phyloP scores from a whole-genome alignment of 2,113 vertebrate species.

The Hiodon tergisus region DNA sequence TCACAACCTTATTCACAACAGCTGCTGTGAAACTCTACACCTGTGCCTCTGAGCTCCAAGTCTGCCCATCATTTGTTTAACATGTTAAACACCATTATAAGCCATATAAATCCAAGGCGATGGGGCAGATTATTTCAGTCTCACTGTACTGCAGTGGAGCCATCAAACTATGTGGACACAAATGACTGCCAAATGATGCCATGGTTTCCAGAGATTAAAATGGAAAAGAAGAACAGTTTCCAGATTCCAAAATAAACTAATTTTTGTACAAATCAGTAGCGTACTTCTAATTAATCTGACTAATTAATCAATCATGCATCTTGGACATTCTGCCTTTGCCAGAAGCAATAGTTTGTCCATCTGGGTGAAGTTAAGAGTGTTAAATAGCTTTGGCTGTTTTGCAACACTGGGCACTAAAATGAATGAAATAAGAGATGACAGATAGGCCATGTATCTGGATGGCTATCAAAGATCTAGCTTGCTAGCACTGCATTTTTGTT shows the following conservation, averaged over 20 bases:
- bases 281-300: neutral
- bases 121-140: no score
- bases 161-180: no score
- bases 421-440: slow-evolving; percentile 11
- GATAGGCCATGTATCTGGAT: neutral
- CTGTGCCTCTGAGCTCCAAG: no score
- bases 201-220: no score
- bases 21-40: no score
- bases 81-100: no score
- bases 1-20: no score
- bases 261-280: neutral
- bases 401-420: slow-evolving; percentile 1
- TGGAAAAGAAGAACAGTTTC: no score
- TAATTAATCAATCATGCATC: slow-evolving; percentile 20
- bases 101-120: no score
- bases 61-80: no score
- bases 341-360: slow-evolving; percentile 8
- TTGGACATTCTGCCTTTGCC: slow-evolving; percentile 22
- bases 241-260: neutral
- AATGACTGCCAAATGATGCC: no score
- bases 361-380: slow-evolving; percentile 10
- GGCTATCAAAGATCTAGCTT: neutral
- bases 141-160: no score
- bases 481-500: neutral
- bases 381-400: slow-evolving; percentile 7